Conservation (phyloP, 2,888 invertebrate genomes). For the Xiphydria camelus region DNA sequence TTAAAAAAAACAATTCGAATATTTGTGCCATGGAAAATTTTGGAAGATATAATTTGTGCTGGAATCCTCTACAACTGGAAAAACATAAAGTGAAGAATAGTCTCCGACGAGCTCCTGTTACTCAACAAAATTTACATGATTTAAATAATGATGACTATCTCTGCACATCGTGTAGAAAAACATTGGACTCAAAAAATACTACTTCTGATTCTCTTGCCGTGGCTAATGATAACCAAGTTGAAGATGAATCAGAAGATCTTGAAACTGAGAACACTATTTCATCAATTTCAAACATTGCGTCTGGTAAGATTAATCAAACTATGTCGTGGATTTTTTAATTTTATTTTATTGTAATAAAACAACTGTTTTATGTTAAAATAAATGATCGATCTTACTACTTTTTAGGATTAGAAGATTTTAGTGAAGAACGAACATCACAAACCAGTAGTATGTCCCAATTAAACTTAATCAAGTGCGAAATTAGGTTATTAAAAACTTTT, state of each 20-base stretch:
- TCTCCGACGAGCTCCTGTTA: slow-evolving; percentile 8
- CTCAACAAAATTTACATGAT: slow-evolving; percentile 4
- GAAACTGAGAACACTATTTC: too few relatives aligned
- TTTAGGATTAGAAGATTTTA: slow-evolving; percentile 3
- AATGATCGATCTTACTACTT: slow-evolving; percentile 1
- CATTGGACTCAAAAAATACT: slow-evolving; percentile 1
- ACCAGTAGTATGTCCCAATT: slow-evolving; percentile 12
- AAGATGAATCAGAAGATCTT: slow-evolving; percentile 2
- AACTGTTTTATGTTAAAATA: too few relatives aligned
- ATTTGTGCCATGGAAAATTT: slow-evolving; percentile 3
- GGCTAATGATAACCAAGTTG: slow-evolving; percentile 2
- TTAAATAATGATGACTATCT: slow-evolving; percentile 4
- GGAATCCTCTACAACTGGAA: slow-evolving; percentile 4
- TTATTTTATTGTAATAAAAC: too few relatives aligned
- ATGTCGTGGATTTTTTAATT: too few relatives aligned
- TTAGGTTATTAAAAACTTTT: too few relatives aligned
- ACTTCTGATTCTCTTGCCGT: slow-evolving; percentile 3
- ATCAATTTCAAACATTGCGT: too few relatives aligned
- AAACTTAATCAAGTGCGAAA: slow-evolving; percentile 9
- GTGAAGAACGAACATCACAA: slow-evolving; percentile 9
- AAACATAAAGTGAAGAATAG: slow-evolving; percentile 4
- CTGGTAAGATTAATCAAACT: slow-evolving; percentile 7
- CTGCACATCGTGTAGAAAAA: slow-evolving; percentile 8
- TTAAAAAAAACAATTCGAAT: too few relatives aligned
- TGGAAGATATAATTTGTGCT: slow-evolving; percentile 7